Percentiles rank a stretch among this genome's conserved stretches.
Evolutionary conservation across 2,113 vertebrate genomes (phyloP).

Genomic region (Heptranchias perlo): DNA sequence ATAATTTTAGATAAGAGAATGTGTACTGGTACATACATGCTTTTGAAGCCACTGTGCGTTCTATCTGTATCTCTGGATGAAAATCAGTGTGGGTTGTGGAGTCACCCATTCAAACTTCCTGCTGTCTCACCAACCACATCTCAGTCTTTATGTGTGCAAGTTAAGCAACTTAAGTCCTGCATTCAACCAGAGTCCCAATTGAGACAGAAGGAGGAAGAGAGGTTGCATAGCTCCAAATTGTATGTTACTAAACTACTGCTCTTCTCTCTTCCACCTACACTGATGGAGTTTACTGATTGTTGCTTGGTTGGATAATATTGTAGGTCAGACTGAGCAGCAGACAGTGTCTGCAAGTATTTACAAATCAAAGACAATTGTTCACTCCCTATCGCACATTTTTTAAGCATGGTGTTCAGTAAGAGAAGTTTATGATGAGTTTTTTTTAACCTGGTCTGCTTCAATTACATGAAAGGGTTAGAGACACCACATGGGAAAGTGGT

Average conservation of each 20-base stretch:
- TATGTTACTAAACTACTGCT: not conserved
- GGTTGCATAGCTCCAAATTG: not conserved
- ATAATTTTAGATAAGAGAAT: not conserved
- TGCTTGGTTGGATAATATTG: not conserved
- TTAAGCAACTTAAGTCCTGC: not conserved
- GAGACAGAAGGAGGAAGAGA: not conserved
- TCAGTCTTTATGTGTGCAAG: not conserved
- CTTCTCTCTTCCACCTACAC: not conserved
- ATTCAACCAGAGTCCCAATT: not conserved
- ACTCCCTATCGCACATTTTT: not conserved
- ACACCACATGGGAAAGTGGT: not conserved
- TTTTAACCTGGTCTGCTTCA: not conserved
- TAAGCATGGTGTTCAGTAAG: not conserved
- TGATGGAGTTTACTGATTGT: not conserved
- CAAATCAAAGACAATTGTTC: not conserved
- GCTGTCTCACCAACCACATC: not conserved
- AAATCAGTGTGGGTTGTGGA: not conserved
- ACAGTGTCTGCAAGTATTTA: not conserved
- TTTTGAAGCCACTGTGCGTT: not conserved
- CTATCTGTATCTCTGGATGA: not conserved
- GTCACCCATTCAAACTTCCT: not conserved
- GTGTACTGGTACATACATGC: not conserved
- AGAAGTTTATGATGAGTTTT: not conserved
- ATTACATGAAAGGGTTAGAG: not conserved
- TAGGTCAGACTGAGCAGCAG: not conserved